A percentile compares a stretch with the other conserved stretches of the same genome.
Evolutionary conservation across 2,113 vertebrate species (phyloP).

Genomic region (Platichthys stellatus): DNA sequence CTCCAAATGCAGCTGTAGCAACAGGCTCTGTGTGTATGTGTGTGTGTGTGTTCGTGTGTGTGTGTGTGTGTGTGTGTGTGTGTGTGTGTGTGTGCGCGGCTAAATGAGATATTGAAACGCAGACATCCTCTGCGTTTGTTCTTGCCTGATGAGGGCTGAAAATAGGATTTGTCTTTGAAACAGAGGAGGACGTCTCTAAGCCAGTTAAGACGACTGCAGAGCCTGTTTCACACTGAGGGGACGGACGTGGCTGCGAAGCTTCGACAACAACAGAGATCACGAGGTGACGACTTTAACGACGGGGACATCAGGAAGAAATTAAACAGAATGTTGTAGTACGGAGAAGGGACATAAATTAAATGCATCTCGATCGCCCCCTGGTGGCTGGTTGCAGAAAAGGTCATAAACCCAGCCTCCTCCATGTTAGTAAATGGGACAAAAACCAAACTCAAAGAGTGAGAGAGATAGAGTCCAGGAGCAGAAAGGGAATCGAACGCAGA

Average conservation of each 20-base stretch:
- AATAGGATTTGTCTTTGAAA: constrained; percentile 73
- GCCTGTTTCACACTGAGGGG: constrained; percentile 60
- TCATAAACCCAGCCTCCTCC: too few species aligned
- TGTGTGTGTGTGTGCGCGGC: not conserved
- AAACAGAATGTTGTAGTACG: too few species aligned
- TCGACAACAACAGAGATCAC: constrained; percentile 48
- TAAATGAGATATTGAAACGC: constrained; percentile 55
- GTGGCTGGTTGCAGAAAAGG: too few species aligned
- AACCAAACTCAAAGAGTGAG: too few species aligned
- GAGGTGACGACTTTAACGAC: not conserved
- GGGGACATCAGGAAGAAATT: not conserved
- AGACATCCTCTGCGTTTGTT: constrained; percentile 59
- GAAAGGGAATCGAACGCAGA: too few species aligned
- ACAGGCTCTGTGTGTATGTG: constrained; percentile 55
- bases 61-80: constrained; percentile 35
- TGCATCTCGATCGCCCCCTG: too few species aligned
- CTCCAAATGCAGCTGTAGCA: constrained; percentile 64
- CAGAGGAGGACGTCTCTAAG: constrained; percentile 43
- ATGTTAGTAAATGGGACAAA: too few species aligned
- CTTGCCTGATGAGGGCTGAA: constrained; percentile 67
- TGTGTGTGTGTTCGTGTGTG: not conserved
- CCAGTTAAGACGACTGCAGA: constrained; percentile 29
- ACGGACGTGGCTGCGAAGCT: constrained; percentile 32
- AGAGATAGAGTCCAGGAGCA: too few species aligned
- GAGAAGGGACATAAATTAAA: too few species aligned